Evolutionary conservation across 1,140 invertebrate species (phyloP).

Genomic region (Brachystomella parvula): DNA sequence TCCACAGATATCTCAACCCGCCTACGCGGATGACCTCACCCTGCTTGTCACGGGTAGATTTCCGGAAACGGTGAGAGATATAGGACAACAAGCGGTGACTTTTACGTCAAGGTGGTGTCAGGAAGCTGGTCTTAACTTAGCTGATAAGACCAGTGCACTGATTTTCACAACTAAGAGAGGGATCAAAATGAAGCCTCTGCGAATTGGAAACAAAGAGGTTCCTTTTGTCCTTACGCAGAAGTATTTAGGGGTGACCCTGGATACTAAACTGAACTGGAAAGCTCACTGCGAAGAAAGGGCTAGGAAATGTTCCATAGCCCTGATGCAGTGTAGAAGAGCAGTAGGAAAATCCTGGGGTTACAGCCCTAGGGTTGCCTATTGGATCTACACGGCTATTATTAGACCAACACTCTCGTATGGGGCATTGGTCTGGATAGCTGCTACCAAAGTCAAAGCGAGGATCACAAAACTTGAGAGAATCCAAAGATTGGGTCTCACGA

Average conservation of each 20-base stretch:
- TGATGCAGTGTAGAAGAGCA: conserved; percentile 16
- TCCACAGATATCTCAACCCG: not conserved
- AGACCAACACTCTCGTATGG: conserved; percentile 17
- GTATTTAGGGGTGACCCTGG: conserved; percentile 23
- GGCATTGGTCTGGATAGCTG: conserved; percentile 7
- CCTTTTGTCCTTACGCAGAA: not conserved
- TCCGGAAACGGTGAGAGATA: not conserved
- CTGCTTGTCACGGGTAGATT: not conserved
- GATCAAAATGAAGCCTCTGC: not conserved
- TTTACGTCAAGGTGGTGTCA: not conserved
- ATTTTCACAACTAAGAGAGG: conserved; percentile 11
- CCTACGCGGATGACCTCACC: conserved; percentile 18
- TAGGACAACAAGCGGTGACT: not conserved
- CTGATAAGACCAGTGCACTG: not conserved
- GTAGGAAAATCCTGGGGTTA: conserved; percentile 13
- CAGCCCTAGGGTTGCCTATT: not conserved
- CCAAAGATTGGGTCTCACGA: no score
- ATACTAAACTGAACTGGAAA: conserved; percentile 18
- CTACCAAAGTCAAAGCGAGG: no score
- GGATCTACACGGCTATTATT: conserved; percentile 23
- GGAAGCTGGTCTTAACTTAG: not conserved
- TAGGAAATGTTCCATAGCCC: not conserved
- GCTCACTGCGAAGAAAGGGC: not conserved
- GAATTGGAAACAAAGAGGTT: not conserved
- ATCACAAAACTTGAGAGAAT: no score